A percentile compares a stretch with the other conserved stretches of the same genome.
phyloP scores from a whole-genome alignment of 2,113 vertebrate genomes.

The Hydropotes inermis region DNA sequence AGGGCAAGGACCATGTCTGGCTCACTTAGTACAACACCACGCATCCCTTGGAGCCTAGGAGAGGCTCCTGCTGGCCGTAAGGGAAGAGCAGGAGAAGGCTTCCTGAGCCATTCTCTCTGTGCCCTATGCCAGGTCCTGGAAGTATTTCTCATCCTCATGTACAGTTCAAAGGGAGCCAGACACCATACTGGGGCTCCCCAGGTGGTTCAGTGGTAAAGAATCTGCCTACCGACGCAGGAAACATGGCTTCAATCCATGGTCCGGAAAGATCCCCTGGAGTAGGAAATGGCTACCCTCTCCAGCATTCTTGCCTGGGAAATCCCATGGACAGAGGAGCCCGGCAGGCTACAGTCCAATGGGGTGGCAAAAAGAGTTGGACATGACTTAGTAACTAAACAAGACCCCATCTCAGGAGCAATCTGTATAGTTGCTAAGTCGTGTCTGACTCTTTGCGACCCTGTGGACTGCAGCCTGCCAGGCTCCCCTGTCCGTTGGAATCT shows the following conservation, averaged over 20 bases:
- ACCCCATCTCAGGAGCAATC: not conserved
- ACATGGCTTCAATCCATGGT: not conserved
- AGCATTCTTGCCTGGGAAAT: not conserved
- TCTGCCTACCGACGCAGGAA: not conserved
- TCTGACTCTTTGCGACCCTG: not conserved
- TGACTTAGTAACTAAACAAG: not conserved
- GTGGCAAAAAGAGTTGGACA: not conserved
- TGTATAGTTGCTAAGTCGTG: not conserved
- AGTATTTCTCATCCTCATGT: not conserved
- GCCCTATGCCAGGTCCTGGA: not conserved
- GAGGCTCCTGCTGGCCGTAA: rapidly evolving
- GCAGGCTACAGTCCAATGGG: not conserved
- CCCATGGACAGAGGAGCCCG: not conserved
- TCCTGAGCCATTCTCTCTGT: not conserved
- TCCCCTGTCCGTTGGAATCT: not conserved
- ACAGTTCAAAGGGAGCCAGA: not conserved
- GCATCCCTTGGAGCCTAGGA: not conserved
- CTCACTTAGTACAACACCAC: not conserved
- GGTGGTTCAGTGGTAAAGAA: not conserved
- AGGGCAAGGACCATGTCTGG: not conserved
- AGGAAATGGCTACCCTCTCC: not conserved
- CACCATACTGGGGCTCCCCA: not conserved
- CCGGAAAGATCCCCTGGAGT: not conserved
- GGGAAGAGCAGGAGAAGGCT: not conserved
- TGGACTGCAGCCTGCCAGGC: not conserved